These are phyloP conservation scores for Latrodectus geometricus DNA, from an alignment of 1,140 invertebrate species.

Conservation along the genomic window DNA sequence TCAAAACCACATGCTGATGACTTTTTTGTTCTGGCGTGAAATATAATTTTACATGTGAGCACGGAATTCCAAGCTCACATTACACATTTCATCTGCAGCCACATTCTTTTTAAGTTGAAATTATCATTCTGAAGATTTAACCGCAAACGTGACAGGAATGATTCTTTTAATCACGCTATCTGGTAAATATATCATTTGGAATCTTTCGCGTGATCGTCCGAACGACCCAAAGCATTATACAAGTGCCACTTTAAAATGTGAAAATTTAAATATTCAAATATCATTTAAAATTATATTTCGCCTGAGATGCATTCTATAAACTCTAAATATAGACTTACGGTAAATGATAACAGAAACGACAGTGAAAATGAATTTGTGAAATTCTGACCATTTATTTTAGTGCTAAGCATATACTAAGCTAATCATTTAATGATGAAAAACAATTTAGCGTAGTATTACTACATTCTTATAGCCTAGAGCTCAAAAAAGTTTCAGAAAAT, in stretches of 20 bases:
- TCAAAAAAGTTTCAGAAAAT: too few species aligned
- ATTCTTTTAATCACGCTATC: constrained; percentile 26
- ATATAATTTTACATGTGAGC: constrained; percentile 21
- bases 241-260: constrained; percentile 1
- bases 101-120: constrained; percentile 30
- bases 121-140: constrained; percentile 17
- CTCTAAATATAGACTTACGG: neutral
- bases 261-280: neutral
- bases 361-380: neutral
- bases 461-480: too few species aligned
- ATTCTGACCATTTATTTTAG: neutral
- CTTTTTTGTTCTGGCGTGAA: constrained; percentile 22
- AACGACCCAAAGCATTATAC: neutral
- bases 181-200: constrained; percentile 20
- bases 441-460: too few species aligned
- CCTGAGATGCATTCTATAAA: neutral
- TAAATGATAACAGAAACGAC: neutral
- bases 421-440: neutral
- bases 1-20: neutral
- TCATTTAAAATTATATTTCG: neutral
- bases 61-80: neutral
- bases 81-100: neutral
- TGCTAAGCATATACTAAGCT: neutral
- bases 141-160: constrained; percentile 9
- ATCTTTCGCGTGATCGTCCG: neutral